Percentiles rank a stretch among this genome's conserved stretches.
Evolutionary conservation across 1,140 invertebrate species (phyloP).

Genomic region (fruit fly (Drosophila melanogaster)): DNA sequence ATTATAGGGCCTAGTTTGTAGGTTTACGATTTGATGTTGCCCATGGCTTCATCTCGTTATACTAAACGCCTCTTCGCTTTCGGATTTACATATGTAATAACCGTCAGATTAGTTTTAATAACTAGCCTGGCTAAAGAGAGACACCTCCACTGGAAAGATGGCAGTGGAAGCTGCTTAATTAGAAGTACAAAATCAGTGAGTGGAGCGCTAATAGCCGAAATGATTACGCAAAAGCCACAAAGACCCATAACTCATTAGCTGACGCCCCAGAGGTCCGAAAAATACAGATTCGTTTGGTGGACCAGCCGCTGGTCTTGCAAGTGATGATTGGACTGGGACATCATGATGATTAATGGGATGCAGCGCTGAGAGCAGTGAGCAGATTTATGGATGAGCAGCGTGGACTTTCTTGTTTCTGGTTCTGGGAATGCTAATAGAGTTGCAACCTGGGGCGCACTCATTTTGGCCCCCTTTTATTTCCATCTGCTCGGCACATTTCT

Average conservation of each 20-base stretch:
- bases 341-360: conserved; percentile 76
- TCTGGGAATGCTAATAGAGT: conserved; percentile 79
- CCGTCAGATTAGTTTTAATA: conserved; percentile 32
- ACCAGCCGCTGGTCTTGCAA: conserved; percentile 58
- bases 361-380: conserved; percentile 43
- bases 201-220: conserved; percentile 55
- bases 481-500: neutral
- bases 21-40: conserved; percentile 9
- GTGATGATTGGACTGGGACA: conserved; percentile 77
- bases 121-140: conserved; percentile 31
- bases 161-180: conserved; percentile 68
- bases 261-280: conserved; percentile 60
- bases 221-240: conserved; percentile 72
- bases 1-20: neutral
- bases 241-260: conserved; percentile 74
- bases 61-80: conserved; percentile 31
- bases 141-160: conserved; percentile 31
- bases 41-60: conserved; percentile 37
- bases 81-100: conserved; percentile 71
- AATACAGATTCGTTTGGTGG: conserved; percentile 40
- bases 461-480: conserved; percentile 40
- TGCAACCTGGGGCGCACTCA: conserved; percentile 51
- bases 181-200: conserved; percentile 70
- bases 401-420: conserved; percentile 39
- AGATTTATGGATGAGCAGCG: conserved; percentile 72